These are phyloP conservation scores for Shinisaurus crocodilurus DNA, from an alignment of 2,113 vertebrate genomes.

Conservation along the genomic window DNA sequence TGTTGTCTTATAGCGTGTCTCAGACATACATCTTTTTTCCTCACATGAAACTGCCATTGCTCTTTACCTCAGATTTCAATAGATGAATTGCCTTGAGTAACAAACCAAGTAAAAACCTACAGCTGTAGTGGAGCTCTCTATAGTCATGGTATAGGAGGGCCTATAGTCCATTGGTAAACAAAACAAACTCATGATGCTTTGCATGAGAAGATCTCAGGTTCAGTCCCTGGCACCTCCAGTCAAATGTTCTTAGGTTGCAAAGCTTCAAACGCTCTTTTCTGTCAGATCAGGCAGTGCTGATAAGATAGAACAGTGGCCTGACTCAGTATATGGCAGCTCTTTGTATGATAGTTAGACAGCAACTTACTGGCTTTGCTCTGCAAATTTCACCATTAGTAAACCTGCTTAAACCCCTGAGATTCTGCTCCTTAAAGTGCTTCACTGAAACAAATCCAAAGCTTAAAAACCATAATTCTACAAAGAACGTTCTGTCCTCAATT, in stretches of 20 bases:
- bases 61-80: background rate
- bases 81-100: background rate
- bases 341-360: background rate
- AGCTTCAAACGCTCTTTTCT: background rate
- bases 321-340: background rate
- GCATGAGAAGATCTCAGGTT: background rate
- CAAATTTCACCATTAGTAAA: background rate
- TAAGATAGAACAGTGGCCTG: background rate
- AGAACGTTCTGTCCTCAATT: background rate
- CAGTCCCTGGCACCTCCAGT: background rate
- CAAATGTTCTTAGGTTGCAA: background rate
- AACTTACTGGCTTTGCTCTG: background rate
- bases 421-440: background rate
- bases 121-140: background rate
- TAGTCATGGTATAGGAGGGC: background rate
- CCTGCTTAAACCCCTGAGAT: background rate
- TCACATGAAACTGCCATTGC: background rate
- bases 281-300: background rate
- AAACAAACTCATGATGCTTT: background rate
- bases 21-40: too few species aligned
- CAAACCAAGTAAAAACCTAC: background rate
- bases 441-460: slow-evolving; percentile 6
- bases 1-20: background rate
- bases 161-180: background rate
- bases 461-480: background rate